These are phyloP conservation scores for Cinara cedri DNA, from an alignment of 2,888 invertebrate species.

Conservation along the genomic window DNA sequence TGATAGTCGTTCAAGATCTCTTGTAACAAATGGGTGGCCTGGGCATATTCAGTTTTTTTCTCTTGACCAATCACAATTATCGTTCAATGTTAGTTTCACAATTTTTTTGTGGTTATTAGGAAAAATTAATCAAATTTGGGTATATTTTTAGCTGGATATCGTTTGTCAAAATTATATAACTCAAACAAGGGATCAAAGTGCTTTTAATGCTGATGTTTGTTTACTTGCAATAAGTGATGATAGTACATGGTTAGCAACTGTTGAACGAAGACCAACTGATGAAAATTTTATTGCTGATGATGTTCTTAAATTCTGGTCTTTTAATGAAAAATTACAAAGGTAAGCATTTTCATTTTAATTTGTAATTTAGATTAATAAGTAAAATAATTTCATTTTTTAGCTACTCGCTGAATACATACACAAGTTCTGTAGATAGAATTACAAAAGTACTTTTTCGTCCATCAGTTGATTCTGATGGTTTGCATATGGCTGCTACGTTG, in stretches of 20 bases:
- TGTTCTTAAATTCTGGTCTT: constrained; percentile 79
- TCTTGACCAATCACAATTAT: constrained; percentile 69
- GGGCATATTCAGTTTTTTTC: constrained; percentile 80
- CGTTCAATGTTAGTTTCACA: constrained; percentile 72
- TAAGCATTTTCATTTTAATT: constrained; percentile 62
- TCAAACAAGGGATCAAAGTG: constrained; percentile 68
- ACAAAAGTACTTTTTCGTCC: constrained; percentile 72
- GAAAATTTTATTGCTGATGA: constrained; percentile 69
- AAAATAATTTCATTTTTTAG: constrained; percentile 64
- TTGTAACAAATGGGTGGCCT: constrained; percentile 75
- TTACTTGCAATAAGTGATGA: constrained; percentile 71
- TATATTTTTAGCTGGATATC: constrained; percentile 70
- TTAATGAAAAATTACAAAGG: constrained; percentile 68
- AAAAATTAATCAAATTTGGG: background rate
- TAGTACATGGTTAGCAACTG: constrained; percentile 77
- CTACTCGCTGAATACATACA: constrained; percentile 72
- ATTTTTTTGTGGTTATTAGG: background rate
- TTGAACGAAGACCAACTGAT: constrained; percentile 69
- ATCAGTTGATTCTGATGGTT: constrained; percentile 58
- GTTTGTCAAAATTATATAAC: constrained; percentile 74
- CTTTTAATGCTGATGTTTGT: constrained; percentile 72
- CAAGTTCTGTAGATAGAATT: constrained; percentile 66
- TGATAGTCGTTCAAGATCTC: constrained; percentile 71
- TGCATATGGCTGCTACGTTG: constrained; percentile 42
- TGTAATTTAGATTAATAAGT: background rate